Conservation (phyloP, 2,888 invertebrate genomes). For the Agonopterix heracliana region DNA sequence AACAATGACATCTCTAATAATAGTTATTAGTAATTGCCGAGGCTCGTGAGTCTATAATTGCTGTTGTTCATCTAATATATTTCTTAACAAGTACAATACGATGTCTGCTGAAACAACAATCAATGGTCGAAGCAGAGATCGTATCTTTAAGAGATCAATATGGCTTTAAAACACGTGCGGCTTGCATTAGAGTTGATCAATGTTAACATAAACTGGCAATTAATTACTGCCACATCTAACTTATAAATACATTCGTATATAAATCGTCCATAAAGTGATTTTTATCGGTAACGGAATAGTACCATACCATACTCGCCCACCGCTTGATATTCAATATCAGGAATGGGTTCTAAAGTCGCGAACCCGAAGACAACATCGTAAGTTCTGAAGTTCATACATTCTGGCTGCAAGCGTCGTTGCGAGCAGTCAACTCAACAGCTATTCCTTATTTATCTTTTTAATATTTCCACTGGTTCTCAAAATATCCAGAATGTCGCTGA, state of each 20-base stretch:
- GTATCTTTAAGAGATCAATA: conserved; percentile 66
- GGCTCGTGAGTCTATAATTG: conserved; percentile 52
- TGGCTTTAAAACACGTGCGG: conserved; percentile 54
- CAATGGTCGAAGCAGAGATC: conserved; percentile 30
- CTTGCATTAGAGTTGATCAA: conserved; percentile 45
- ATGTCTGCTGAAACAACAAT: conserved; percentile 27
- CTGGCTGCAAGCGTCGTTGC: too few relatives aligned
- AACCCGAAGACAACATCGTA: conserved; percentile 11
- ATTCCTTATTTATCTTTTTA: too few relatives aligned
- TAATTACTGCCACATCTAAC: conserved; percentile 47
- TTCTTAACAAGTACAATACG: conserved; percentile 57
- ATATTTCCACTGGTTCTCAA: too few relatives aligned
- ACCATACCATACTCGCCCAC: conserved; percentile 36
- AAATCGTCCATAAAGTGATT: conserved; percentile 29
- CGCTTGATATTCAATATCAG: conserved; percentile 2
- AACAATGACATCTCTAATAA: conserved; percentile 48
- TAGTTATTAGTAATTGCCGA: conserved; percentile 50
- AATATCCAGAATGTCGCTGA: too few relatives aligned
- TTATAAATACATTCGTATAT: conserved; percentile 34
- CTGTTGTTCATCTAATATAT: conserved; percentile 55
- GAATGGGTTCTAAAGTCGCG: background rate
- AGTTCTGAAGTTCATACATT: conserved; percentile 23
- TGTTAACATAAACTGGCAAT: conserved; percentile 39
- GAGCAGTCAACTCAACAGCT: too few relatives aligned
- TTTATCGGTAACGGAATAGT: conserved; percentile 44